Evolutionary conservation across 1,140 invertebrate genomes (phyloP), one percentile per base, ranked within the genome.

Genomic region (Papilio aristodemus): DNA sequence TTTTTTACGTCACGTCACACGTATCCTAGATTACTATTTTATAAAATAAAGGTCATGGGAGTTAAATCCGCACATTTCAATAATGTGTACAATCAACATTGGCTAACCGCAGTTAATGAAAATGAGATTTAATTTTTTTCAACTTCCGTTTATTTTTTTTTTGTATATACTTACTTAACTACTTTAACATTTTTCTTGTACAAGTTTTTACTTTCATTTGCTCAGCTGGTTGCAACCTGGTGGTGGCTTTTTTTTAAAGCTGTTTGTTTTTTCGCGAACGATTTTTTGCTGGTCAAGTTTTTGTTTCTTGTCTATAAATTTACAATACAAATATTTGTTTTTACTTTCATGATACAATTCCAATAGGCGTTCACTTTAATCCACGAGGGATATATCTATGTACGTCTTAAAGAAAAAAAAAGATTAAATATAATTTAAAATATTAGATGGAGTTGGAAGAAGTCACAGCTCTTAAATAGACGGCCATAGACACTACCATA

Each of bases 131-230:
- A 32, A 32, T 3, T 19, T 22, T 14, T 10, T 19, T 22, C 41
- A 19, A 17, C 41, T 19, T n/a, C n/a, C n/a, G 17, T 22, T 50
- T 8, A 32, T 32, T 25, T 54, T 22, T 46, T 46, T 46, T 5
- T 8, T 43, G 41, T 43, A 14, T 5, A 11, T 17, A 46, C 22
- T 22, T 9, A 13, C n/a, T 54, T 9, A 22, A 11, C 17, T 54
- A 50, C 43, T 32, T 32, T 32, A 32, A 3, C 6, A 39, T 22
- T 25, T 25, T 10, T 54, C 14, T 46, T 54, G 17, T 25, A 19
- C 17, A 54, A 54, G 46, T 54, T 54, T 54, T 54, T 22, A 54
- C 46, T 54, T 54, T 54, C 46, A 4, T 54, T 54, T 25, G 5
- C 19, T 54, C 19, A 22, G 46, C 9, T 25, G 17, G 19, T 43